Conservation (phyloP, 2,888 invertebrate genomes). For the Synergus umbraculus region DNA sequence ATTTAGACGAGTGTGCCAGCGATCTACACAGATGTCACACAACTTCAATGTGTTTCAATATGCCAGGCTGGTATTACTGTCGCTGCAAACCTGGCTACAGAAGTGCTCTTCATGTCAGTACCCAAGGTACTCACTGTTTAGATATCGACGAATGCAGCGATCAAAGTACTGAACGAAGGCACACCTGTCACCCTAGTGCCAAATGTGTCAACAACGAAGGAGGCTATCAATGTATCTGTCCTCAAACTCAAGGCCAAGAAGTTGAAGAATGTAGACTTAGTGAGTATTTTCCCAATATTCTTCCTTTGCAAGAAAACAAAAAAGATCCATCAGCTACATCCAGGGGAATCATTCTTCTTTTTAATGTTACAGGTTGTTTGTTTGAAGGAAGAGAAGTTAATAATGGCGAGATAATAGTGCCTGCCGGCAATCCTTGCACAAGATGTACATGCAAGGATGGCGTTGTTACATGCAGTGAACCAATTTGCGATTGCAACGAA, state of each 20-base stretch:
- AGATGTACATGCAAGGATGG: slow-evolving; percentile 79
- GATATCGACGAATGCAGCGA: slow-evolving; percentile 91
- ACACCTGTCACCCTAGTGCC: slow-evolving; percentile 89
- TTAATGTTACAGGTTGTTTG: slow-evolving; percentile 81
- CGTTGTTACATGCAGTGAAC: slow-evolving; percentile 84
- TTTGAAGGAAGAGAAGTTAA: slow-evolving; percentile 83
- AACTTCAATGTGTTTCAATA: slow-evolving; percentile 90
- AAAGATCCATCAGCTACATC: no score
- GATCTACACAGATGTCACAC: slow-evolving; percentile 86
- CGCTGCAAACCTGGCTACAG: slow-evolving; percentile 89
- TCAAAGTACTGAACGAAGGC: slow-evolving; percentile 79
- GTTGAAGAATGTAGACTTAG: slow-evolving; percentile 82
- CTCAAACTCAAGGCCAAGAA: slow-evolving; percentile 67
- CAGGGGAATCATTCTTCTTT: not conserved
- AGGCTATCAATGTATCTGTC: slow-evolving; percentile 88
- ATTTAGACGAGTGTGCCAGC: slow-evolving; percentile 90
- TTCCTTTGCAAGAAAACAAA: not conserved
- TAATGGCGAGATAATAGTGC: slow-evolving; percentile 80
- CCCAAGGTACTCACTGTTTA: slow-evolving; percentile 82
- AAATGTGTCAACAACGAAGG: slow-evolving; percentile 90
- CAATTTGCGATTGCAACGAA: slow-evolving; percentile 84
- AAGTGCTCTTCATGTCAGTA: slow-evolving; percentile 80
- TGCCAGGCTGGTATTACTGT: slow-evolving; percentile 94
- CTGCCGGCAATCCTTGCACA: slow-evolving; percentile 77
- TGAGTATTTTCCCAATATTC: slow-evolving; percentile 71